phyloP scores from a whole-genome alignment of 2,888 invertebrate genomes.

The Diaperis boleti region DNA sequence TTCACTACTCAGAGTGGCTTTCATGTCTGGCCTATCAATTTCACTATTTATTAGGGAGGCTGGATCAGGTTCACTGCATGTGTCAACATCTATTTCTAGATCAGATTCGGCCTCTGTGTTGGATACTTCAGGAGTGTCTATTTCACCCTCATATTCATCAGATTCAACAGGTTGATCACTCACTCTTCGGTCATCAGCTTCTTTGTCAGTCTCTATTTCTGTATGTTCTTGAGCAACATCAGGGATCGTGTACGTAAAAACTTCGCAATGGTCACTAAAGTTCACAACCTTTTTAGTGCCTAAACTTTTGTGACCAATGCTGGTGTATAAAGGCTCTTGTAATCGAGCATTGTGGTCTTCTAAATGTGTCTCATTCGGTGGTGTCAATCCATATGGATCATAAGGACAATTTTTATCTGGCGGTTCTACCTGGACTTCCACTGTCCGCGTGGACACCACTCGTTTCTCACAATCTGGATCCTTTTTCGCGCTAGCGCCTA shows the following conservation, averaged over 20 bases:
- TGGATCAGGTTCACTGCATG: neutral
- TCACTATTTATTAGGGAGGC: too few species aligned
- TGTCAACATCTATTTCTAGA: constrained; percentile 14
- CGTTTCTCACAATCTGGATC: constrained; percentile 11
- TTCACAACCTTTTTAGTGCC: neutral
- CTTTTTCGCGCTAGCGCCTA: constrained; percentile 2
- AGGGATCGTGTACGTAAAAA: neutral
- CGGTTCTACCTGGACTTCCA: constrained; percentile 21
- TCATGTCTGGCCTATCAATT: too few species aligned
- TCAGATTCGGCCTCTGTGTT: constrained; percentile 5
- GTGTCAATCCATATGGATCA: constrained; percentile 22
- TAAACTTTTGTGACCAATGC: constrained; percentile 10
- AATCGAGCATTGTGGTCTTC: constrained; percentile 13
- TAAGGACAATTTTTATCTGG: constrained; percentile 2
- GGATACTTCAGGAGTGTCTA: constrained; percentile 13
- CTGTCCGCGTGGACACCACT: neutral
- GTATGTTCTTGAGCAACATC: constrained; percentile 5
- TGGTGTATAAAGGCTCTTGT: constrained; percentile 30
- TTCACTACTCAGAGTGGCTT: too few species aligned
- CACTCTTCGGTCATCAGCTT: neutral
- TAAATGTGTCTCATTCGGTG: constrained; percentile 18
- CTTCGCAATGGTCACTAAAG: neutral
- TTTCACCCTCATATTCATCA: constrained; percentile 11
- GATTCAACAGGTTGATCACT: neutral
- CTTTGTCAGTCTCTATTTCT: constrained; percentile 1